phyloP scores from a whole-genome alignment of 2,113 vertebrate species.

The Polypterus bichir region DNA sequence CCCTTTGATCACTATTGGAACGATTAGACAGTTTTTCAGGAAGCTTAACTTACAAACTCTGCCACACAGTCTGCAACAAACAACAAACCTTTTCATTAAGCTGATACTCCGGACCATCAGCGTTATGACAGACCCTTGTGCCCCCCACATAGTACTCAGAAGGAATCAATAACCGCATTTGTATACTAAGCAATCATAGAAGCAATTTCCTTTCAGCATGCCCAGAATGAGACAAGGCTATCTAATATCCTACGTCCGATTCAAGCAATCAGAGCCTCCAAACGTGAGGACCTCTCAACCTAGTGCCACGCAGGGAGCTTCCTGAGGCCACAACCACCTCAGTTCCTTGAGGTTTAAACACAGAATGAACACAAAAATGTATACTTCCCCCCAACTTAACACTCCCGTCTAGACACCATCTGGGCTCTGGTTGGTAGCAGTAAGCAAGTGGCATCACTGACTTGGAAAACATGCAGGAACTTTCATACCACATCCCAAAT shows the following conservation, averaged over 20 bases:
- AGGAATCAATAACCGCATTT: conserved; percentile 24
- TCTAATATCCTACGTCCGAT: conserved; percentile 18
- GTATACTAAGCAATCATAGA: conserved; percentile 19
- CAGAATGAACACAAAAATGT: conserved; percentile 2
- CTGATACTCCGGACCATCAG: conserved; percentile 14
- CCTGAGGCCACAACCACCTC: not conserved
- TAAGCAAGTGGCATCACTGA: conserved; percentile 15
- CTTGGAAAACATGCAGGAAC: too few relatives aligned
- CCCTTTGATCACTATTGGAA: conserved; percentile 19
- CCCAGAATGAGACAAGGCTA: conserved; percentile 6
- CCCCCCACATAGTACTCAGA: conserved; percentile 3
- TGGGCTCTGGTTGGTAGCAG: conserved; percentile 23
- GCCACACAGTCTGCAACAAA: conserved; percentile 10
- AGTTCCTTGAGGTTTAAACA: conserved; percentile 1
- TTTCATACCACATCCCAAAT: too few relatives aligned
- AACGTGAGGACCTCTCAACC: conserved; percentile 5
- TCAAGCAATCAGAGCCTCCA: conserved; percentile 22
- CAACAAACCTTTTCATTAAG: conserved; percentile 24
- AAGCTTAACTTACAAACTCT: conserved; percentile 26
- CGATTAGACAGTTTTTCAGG: conserved; percentile 30
- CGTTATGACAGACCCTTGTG: not conserved
- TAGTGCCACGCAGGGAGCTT: not conserved
- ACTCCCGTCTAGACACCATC: conserved; percentile 37
- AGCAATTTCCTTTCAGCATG: conserved; percentile 12
- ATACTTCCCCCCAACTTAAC: conserved; percentile 20